Base-by-base conservation (phyloP, 2,888 invertebrate genomes). In the Ennomos erosarius region DNA sequence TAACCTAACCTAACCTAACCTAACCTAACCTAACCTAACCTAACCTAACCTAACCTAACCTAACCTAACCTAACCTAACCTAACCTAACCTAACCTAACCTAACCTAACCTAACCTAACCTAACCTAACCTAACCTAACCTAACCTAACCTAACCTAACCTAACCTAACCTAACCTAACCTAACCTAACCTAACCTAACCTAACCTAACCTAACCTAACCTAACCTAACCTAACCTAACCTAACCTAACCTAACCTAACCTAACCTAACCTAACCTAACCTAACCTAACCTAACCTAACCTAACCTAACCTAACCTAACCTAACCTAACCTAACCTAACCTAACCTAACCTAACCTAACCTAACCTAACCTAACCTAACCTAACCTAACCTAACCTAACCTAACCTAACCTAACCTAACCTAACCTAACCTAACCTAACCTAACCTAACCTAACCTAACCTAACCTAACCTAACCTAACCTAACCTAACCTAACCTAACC, bases 261-360 rank as follows among this genome's bases (percentile, higher is more conserved):
- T 55, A 55, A 54, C 56, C 57, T 57, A 57, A 59, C 61, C 58
- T 59, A 59, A 61, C 59, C 59, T 59, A 56, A 61, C 59, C 59
- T 57, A 55, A 62, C 57, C 59, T 59, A 61, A 61, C 59, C 64
- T 59, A 61, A 64, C 61, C 60, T 60, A 58, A 60, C 60, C 60
- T 59, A 56, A 59, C 58, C 58, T 58, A 55, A 61, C 58, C 58
- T 58, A 64, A 59, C 62, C 58, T 58, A 64, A 59, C 63, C 63
- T 63, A 63, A 63, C 63, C 63, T 63, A 64, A 64, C 64, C 64
- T 64, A 63, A 63, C 62, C 59, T 59, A 64, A 64, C 64, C 64
- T 64, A 64, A 64, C 64, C 64, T 64, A 64, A 64, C 64, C 61
- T 64, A 64, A 64, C 61, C 61, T 61, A 64, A 64, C 63, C 61